Evolutionary conservation across 2,888 invertebrate species (phyloP), one percentile per base, ranked within the genome.

Genomic region (Cheilosia vulpina): DNA sequence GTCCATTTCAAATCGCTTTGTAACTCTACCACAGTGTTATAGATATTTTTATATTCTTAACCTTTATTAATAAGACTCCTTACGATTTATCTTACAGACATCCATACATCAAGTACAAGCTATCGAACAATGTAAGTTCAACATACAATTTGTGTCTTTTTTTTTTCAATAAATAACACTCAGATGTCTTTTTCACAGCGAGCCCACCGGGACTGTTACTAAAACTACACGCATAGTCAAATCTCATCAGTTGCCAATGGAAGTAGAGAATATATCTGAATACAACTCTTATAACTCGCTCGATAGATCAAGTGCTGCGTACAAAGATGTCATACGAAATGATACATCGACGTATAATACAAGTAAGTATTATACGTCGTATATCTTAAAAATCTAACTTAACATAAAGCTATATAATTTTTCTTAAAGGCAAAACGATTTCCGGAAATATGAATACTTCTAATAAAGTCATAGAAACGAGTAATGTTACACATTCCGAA

Each of bases 191-290:
- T n/a, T 72, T n/a, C 53, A 11, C 27, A 89, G 89, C 79, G 89
- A 89, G 68, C 91, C 91, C 2, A 87, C 89, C 57, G 89, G 90
- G 43, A 89, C 88, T 4, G 88, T 91, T 13, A 90, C 90, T 41
- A 92, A 90, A 88, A 91, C 92, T 2, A 91, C 91, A 52, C 89
- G 90, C 27, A 89, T 92, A n/a, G 87, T 90, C 7, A 91, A 90
- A 87, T 89, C 91, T 6, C 88, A 89, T 53, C 88, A 89, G 5
- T 68, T 89, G 15, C 87, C 87, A 15, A 43, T 77, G 21, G 87
- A 87, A 63, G 63, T 83, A 17, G 83, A 88, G 84, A 68, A 81
- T 75, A 34, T 77, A 63, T 60, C 87, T 34, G 43, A 87, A 77
- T 76, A 87, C 69, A 79, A 81, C 52, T 27, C 77, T 47, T 68